Evolutionary conservation across 2,113 vertebrate species (phyloP).

Genomic region (Spizaetus ornatus): DNA sequence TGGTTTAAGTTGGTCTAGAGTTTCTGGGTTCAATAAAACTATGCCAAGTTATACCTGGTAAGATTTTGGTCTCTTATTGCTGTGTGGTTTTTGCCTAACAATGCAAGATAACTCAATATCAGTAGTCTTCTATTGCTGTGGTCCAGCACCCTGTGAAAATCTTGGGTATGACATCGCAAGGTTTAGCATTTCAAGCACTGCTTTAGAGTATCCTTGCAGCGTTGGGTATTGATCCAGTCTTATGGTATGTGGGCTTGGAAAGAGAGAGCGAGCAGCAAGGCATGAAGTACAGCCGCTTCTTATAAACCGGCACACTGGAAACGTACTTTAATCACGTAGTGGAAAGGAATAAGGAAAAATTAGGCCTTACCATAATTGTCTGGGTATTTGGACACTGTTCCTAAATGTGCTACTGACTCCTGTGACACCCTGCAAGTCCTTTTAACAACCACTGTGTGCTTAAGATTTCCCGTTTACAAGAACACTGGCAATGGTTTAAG

Average conservation of each 20-base stretch:
- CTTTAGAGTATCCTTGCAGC: not conserved
- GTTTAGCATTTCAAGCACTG: not conserved
- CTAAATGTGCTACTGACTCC: not conserved
- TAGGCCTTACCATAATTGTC: not conserved
- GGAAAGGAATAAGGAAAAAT: not conserved
- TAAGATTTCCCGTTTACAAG: not conserved
- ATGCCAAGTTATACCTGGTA: not conserved
- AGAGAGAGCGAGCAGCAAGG: not conserved
- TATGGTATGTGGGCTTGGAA: not conserved
- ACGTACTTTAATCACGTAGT: rapidly evolving
- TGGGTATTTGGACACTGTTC: not conserved
- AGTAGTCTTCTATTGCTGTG: not conserved
- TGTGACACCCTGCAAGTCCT: not conserved
- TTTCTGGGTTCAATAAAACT: not conserved
- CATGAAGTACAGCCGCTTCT: not conserved
- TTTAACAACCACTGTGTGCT: not conserved
- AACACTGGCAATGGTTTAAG: not conserved
- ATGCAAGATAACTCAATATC: not conserved
- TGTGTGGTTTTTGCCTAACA: not conserved
- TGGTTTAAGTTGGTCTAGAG: not conserved
- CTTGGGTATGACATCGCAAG: not conserved
- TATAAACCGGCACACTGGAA: not conserved
- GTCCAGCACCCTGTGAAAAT: not conserved
- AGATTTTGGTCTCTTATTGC: not conserved
- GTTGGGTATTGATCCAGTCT: not conserved